Percentiles rank a stretch among this genome's conserved stretches.
Conservation (phyloP, 2,797 vertebrate genomes). For the Avahi laniger region DNA sequence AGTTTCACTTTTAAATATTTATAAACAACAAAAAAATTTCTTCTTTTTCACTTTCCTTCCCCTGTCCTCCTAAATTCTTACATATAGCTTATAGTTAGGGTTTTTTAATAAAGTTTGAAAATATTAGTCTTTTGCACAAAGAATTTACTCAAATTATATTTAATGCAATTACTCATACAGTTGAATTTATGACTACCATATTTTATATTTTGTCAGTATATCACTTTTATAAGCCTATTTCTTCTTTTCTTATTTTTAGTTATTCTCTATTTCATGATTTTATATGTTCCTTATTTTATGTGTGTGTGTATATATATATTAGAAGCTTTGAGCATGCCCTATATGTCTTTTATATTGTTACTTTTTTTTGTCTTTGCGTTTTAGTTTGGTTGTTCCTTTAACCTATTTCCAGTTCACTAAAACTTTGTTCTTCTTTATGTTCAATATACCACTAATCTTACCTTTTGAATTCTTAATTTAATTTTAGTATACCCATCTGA, state of each 20-base stretch:
- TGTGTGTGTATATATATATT: background rate
- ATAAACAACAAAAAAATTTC: background rate
- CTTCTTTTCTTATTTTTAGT: background rate
- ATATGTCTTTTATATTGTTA: background rate
- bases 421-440: background rate
- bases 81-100: background rate
- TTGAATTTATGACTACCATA: background rate
- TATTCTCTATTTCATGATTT: background rate
- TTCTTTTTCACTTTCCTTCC: background rate
- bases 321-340: background rate
- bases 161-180: background rate
- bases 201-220: background rate
- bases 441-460: background rate
- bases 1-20: background rate
- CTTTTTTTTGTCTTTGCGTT: background rate
- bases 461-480: background rate
- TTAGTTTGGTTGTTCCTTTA: background rate
- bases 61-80: background rate
- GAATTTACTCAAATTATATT: background rate
- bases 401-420: background rate
- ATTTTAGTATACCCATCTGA: background rate
- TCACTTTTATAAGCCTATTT: background rate
- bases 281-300: too few relatives aligned
- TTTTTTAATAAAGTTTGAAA: background rate
- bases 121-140: background rate